Evolutionary conservation across 2,113 vertebrate genomes (phyloP), one percentile per base, ranked within the genome.

Genomic region (Bos javanicus): DNA sequence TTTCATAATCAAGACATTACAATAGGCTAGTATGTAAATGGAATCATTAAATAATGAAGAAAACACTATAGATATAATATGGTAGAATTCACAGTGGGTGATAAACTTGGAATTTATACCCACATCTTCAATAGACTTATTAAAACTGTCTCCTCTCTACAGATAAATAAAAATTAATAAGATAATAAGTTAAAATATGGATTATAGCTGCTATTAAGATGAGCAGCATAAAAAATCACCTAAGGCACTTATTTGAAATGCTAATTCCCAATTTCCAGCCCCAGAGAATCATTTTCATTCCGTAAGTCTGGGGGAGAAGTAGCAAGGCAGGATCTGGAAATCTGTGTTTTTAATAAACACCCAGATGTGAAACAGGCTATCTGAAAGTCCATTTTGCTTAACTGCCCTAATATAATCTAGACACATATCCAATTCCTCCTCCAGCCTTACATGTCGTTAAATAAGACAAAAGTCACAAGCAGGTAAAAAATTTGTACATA

Each of bases 1-100:
- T 92, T 95, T 95, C 26, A 82, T 88, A 93, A 90, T 87, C 30
- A 96, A 89, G 59, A 7, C 52, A 71, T 86, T 94, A 36, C 87
- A 78, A 10, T 84, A 92, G 9, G 28, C 36, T 15, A 56, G 2
- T 78, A n/a, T 48, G 56, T 50, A 81, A 86, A 64, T 7, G 2
- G 25, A 94, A 46, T 78, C 33, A 71, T 76, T 88, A 96, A 54
- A 12, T 90, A 88, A 60, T 78, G 7, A 36, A 87, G 46, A 91
- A 94, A 94, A 54, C 23, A 94, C 39, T 82, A 0, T 36, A 52
- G 52, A 64, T 1, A 50, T 50, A 74, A 74, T 62, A 76, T 28
- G 48, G 30, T 46, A 90, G 78, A 83, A 83, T 87, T 78, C 87
- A 56, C 39, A 52, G 13, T 87, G 17, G 43, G 15, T 59, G 90